Conservation (phyloP, 1,140 invertebrate species). For the Rhyacophila brunnea region DNA sequence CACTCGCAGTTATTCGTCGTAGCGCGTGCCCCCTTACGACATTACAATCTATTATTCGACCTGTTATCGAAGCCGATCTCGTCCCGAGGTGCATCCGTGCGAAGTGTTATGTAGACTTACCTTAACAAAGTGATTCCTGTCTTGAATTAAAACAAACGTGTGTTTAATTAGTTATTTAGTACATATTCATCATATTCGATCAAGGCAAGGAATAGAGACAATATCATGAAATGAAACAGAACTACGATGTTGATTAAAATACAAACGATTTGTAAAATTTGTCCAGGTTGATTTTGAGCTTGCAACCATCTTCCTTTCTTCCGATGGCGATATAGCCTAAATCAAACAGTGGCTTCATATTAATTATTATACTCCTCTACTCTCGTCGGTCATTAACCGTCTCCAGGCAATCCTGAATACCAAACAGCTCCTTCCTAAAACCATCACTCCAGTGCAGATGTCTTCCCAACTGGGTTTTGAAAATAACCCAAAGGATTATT, state of each 20-base stretch:
- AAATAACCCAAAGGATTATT: no score
- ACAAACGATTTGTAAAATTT: not conserved
- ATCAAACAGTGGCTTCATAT: no score
- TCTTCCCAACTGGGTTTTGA: no score
- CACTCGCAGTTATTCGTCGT: no score
- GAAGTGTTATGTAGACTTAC: not conserved
- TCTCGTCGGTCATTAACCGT: no score
- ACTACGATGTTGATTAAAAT: not conserved
- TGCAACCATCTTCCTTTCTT: no score
- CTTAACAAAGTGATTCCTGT: not conserved
- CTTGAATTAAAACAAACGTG: not conserved
- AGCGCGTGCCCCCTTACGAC: conserved; percentile 8
- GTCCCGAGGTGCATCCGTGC: conserved; percentile 6
- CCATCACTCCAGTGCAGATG: no score
- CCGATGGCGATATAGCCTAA: no score
- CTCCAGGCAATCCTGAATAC: no score
- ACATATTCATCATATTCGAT: not conserved
- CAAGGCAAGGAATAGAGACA: not conserved
- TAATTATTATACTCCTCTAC: no score
- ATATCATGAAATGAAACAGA: not conserved
- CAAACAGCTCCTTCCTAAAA: no score
- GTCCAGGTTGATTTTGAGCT: no score
- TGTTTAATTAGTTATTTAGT: not conserved
- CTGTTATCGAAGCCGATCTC: conserved; percentile 24
- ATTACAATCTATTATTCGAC: conserved; percentile 16